Evolutionary conservation across 2,113 vertebrate genomes (phyloP).

Genomic region (Collichthys lucidus): DNA sequence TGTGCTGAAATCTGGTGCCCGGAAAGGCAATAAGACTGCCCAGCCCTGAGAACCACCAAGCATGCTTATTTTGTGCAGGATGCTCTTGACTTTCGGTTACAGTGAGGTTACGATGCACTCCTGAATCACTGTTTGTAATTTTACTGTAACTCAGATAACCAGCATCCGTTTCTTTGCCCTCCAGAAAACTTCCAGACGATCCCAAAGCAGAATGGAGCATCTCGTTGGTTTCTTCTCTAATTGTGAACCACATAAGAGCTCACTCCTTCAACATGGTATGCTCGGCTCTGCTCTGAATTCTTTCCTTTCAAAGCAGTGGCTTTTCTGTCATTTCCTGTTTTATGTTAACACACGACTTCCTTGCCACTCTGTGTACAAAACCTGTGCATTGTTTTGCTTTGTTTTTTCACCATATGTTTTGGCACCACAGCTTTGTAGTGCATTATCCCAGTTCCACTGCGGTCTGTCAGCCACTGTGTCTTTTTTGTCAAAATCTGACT

Average conservation of each 20-base stretch:
- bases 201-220: slow-evolving; percentile 89
- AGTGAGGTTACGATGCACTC: not conserved
- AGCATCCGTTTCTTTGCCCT: slow-evolving; percentile 60
- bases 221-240: slow-evolving; percentile 79
- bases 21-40: not conserved
- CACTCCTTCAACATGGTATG: slow-evolving; percentile 89
- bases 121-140: not conserved
- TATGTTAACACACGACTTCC: slow-evolving; percentile 16
- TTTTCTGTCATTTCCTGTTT: slow-evolving; percentile 51
- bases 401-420: slow-evolving; percentile 48
- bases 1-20: slow-evolving; percentile 9
- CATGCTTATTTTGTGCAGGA: not conserved
- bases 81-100: not conserved
- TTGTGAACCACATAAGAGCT: slow-evolving; percentile 84
- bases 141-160: slow-evolving; percentile 22
- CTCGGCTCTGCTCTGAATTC: not conserved
- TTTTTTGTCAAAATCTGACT: slow-evolving; percentile 55
- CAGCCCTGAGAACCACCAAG: not conserved
- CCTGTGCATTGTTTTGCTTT: slow-evolving; percentile 36
- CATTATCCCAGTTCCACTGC: slow-evolving; percentile 45
- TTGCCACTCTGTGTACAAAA: slow-evolving; percentile 22
- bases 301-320: slow-evolving; percentile 20
- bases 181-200: slow-evolving; percentile 91
- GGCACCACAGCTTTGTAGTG: slow-evolving; percentile 34
- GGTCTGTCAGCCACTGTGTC: slow-evolving; percentile 49